Conservation (phyloP, 2,113 vertebrate genomes). For the Gymnarchus niloticus region DNA sequence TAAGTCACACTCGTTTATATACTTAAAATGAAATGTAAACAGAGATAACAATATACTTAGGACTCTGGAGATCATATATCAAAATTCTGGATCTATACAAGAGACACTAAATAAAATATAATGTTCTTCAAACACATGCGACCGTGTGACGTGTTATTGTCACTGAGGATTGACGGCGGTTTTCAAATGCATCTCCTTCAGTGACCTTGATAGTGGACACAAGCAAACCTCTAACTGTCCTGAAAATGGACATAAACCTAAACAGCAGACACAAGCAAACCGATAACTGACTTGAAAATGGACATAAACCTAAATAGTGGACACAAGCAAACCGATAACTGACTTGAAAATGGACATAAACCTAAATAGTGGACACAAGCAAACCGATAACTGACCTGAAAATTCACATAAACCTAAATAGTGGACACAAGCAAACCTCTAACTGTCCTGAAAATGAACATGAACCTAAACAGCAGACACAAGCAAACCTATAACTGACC, state of each 20-base stretch:
- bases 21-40: not conserved
- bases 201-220: conserved; percentile 19
- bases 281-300: not conserved
- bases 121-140: not conserved
- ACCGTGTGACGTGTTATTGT: not conserved
- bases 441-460: not conserved
- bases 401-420: not conserved
- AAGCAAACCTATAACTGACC: not conserved
- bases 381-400: not conserved
- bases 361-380: not conserved
- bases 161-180: not conserved
- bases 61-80: not conserved
- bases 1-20: not conserved
- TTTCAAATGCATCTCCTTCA: not conserved
- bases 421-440: not conserved
- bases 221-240: no score
- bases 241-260: not conserved
- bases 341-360: not conserved
- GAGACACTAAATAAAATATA: not conserved
- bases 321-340: not conserved
- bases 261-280: not conserved
- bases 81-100: not conserved
- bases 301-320: not conserved
- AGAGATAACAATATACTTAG: not conserved
- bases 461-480: not conserved